Base-by-base conservation (phyloP, 2,797 vertebrate genomes). In the Hydrolagus colliei region DNA sequence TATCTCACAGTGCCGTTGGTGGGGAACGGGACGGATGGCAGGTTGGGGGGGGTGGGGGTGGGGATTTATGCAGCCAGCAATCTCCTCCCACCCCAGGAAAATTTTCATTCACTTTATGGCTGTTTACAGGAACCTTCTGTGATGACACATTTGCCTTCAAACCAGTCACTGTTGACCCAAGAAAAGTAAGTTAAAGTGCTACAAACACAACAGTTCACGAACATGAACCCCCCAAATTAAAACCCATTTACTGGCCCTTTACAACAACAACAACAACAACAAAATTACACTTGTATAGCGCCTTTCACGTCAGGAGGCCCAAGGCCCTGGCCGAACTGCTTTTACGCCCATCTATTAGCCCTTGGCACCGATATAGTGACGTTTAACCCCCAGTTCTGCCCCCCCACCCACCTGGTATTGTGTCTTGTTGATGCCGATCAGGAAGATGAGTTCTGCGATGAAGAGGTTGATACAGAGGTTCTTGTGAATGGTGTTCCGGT, bases 391-490 rank as follows among this genome's bases (percentile, higher is more conserved):
- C 22, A 32, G 11, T 12, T 0, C 10, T 22, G 0, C 22, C 76
- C 16, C 52, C 59, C 0, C 2, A 89, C 94, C 88, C 87, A 98
- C 97, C 86, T 96, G 94, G 86, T 98, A 97, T 89, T 98, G 95
- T 0, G 97, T 97, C 91, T 98, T 98, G 91, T 98, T 95, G 63
- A 98, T 97, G 89, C 97, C 97, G 0, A 98, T 95, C 89, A 98
- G 96, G 92, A 98, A 98, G 90, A 98, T 95, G 77, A 98, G 94
- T 92, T 98, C 97, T 0, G 96, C 96, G 9, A 98, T 94, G 92
- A 98, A 98, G 89, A 98, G 97, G 91, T 96, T 98, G 94, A 98
- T 96, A 90, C 97, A 98, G 71, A 98, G 95, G 92, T 98, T 98
- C 93, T 98, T 98, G 94, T 98, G 97, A 92, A 98, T 98, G 90